A percentile compares a stretch with the other conserved stretches of the same genome.
Conservation (phyloP, 2,888 invertebrate genomes). For the Erebia palarica region DNA sequence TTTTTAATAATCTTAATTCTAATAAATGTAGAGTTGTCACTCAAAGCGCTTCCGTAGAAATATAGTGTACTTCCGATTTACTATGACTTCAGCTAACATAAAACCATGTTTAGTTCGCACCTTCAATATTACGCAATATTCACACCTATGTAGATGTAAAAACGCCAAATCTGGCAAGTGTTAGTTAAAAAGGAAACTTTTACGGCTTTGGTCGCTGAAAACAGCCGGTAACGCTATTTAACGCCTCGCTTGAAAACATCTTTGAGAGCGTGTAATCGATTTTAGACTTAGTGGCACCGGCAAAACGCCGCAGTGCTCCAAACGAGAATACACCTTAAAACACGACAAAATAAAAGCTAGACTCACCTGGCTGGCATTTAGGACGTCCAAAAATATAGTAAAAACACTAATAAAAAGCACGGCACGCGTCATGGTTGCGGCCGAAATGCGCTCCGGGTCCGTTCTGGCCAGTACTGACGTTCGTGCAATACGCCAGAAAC, state of each 20-base stretch:
- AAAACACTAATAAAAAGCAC: conserved; percentile 84
- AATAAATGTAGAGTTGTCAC: neutral
- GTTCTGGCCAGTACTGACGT: conserved; percentile 65
- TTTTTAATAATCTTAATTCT: neutral
- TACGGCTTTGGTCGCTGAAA: conserved; percentile 66
- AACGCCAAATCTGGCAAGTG: conserved; percentile 50
- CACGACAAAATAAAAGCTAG: conserved; percentile 40
- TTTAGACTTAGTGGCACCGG: conserved; percentile 64
- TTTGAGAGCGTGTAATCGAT: conserved; percentile 74
- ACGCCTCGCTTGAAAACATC: conserved; percentile 75
- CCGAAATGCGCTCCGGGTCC: conserved; percentile 66
- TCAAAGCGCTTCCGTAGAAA: neutral
- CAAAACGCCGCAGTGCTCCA: conserved; percentile 44
- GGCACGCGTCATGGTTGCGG: conserved; percentile 84
- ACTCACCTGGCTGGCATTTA: conserved; percentile 82
- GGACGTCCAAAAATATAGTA: conserved; percentile 82
- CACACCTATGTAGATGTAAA: conserved; percentile 43
- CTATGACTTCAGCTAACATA: conserved; percentile 19
- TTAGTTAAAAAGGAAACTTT: conserved; percentile 57
- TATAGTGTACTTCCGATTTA: conserved; percentile 10
- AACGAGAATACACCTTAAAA: conserved; percentile 40
- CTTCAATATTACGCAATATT: conserved; percentile 59
- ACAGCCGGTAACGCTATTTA: conserved; percentile 66
- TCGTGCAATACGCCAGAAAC: conserved; percentile 69
- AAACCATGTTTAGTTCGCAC: conserved; percentile 19